Base-by-base conservation (phyloP, 37 sponge, comb jelly and placozoan genomes). In the Beroe ovata region DNA sequence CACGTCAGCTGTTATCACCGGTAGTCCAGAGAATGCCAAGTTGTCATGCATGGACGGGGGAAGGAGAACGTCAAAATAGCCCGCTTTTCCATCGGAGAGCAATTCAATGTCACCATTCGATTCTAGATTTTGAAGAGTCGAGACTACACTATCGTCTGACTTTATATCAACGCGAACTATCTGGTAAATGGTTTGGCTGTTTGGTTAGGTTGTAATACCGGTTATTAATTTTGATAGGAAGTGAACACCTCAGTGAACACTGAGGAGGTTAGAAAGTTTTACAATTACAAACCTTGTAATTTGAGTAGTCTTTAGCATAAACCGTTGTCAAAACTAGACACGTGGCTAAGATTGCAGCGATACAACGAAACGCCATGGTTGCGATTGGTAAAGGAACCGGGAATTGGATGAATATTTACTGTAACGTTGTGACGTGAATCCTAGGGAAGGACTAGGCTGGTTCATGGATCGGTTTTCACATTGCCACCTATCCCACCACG, bases 21-120 rank as follows among this genome's bases (percentile, higher is more conserved):
- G 4, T 4, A 4, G 4, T 25, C 29, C 29, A n/a, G 20, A 62
- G 20, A 4, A 14, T 25, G 28, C 63, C 54, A 47, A 11, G 54
- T 16, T 6, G 54, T 6, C 6, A 11, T 47, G 54, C 16, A 16
- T 0, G 69, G 25, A 30, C 29, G 69, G 69, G 29, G 25, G 16
- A 30, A 66, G 29, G 8, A 66, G 35, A 4, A 66, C 69, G 36
- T 66, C 69, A 2, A 66, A 34, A 66, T 66, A 30, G 35, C 69
- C 69, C 2, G 33, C 16, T 34, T 30, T 25, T 4, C 36, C 33
- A 1, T 66, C 69, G 16, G 69, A 29, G 35, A 66, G 30, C 18
- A 66, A 11, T 18, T 29, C 36, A 3, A 66, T 18, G 4, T 29
- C 32, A 18, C 30, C 18, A 14, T 66, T 66, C 11, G 69, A 66